Evolutionary conservation across 2,888 invertebrate genomes (phyloP), one percentile per base, ranked within the genome.

Genomic region (Harpalus rubripes): DNA sequence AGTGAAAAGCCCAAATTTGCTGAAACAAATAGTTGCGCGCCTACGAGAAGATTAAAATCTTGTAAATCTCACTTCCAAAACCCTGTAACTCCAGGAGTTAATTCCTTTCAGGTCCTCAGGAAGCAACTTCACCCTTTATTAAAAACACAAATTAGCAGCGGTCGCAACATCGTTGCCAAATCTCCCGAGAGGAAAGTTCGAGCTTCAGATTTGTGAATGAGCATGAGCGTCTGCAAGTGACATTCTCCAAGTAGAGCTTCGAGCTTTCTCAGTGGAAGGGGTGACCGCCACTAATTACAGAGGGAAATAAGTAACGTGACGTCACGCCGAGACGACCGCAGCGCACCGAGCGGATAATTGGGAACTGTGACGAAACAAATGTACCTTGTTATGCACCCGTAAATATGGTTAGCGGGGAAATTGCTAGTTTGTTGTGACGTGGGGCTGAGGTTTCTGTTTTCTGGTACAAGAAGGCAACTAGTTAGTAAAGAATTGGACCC

Each of bases 221-320:
- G 26, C 32, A 41, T 7, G 32, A 22, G 72, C 44, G 72, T 44
- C 72, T 74, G 72, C 10, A 10, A 16, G 16, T 74, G 72, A 74
- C 72, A 74, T 18, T 32, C 32, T 5, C 32, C 32, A 32, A 32
- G 32, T 44, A 10, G 44, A 61, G 61, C 41, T 7, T 39, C 80
- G 61, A 56, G 41, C 44, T 81, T 63, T 39, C 6, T 26, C 56
- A 7, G 72, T 18, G 52, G 76, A 12, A 16, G 22, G 87, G 88
- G 88, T 87, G 89, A 88, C 88, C 88, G 88, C 88, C 87, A 89
- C 90, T 90, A 90, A 90, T 90, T 90, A 89, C 88, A 89, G 88
- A 89, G 89, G 87, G 89, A 89, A 90, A 90, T 90, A 90, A 90
- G 89, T 88, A 88, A 87, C 86, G 85, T 87, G 88, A 87, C 87